These are phyloP conservation scores for Cavia aperea DNA, from an alignment of 2,113 vertebrate genomes.

Conservation along the genomic window DNA sequence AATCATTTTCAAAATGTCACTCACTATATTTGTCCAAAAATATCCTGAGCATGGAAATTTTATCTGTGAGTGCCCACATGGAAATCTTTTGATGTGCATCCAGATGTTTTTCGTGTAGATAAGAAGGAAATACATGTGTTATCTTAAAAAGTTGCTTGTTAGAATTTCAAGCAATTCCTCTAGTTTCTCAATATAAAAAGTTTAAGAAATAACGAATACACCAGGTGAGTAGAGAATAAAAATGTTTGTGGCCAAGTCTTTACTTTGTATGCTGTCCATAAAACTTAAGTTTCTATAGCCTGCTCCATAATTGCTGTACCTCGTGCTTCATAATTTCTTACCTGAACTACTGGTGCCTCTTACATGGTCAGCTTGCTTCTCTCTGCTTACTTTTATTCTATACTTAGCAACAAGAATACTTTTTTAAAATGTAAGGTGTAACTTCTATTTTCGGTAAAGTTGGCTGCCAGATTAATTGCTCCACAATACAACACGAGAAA, in stretches of 20 bases:
- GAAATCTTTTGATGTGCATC: not conserved
- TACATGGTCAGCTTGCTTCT: not conserved
- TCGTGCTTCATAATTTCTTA: not conserved
- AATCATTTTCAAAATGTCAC: conserved; percentile 34
- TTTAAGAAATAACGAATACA: not conserved
- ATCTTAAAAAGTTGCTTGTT: not conserved
- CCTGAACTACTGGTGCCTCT: not conserved
- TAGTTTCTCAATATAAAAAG: not conserved
- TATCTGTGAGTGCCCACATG: not conserved
- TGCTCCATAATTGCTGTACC: not conserved
- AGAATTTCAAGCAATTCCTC: not conserved
- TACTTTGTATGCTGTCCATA: not conserved
- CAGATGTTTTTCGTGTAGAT: not conserved
- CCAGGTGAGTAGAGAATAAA: not conserved
- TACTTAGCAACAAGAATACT: not conserved
- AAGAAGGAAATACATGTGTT: not conserved
- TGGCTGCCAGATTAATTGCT: not conserved
- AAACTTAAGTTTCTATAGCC: not conserved
- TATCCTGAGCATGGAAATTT: not conserved
- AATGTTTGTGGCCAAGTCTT: not conserved
- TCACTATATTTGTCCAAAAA: not conserved
- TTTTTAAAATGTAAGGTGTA: not conserved
- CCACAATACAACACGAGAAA: not conserved
- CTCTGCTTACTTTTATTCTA: not conserved
- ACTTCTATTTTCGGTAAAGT: not conserved